Percentiles rank a stretch among this genome's conserved stretches.
These are phyloP conservation scores for Sesamia inferens DNA, from an alignment of 2,888 invertebrate species.

Conservation along the genomic window DNA sequence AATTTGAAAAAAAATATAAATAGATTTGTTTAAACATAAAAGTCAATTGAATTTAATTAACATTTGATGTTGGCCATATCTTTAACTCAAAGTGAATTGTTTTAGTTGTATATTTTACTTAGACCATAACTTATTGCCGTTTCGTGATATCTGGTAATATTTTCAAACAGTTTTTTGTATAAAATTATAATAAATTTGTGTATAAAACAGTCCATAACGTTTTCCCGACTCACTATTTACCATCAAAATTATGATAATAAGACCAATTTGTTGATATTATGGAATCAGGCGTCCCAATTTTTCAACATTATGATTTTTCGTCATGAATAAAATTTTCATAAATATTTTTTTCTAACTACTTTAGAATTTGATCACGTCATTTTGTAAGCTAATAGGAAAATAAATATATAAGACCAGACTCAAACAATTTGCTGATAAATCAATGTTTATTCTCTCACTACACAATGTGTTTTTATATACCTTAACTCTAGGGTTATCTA, in stretches of 20 bases:
- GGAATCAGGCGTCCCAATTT: constrained; percentile 13
- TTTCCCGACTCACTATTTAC: constrained; percentile 24
- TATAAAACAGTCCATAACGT: background rate
- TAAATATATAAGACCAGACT: constrained; percentile 3
- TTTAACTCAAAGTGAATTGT: too few species aligned
- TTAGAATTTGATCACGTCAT: constrained; percentile 14
- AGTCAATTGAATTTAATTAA: too few species aligned
- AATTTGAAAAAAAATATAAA: too few species aligned
- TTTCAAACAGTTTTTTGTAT: background rate
- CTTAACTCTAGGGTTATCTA: too few species aligned
- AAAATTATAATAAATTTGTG: constrained; percentile 3
- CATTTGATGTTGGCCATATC: too few species aligned
- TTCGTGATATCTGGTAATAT: constrained; percentile 1
- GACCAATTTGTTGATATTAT: constrained; percentile 36
- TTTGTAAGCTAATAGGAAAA: constrained; percentile 23
- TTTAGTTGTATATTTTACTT: too few species aligned
- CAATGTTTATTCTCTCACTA: too few species aligned
- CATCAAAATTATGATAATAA: constrained; percentile 39
- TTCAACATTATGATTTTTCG: constrained; percentile 3
- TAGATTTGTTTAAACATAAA: too few species aligned
- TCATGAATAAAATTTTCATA: constrained; percentile 43
- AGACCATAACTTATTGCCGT: background rate
- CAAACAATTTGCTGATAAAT: background rate
- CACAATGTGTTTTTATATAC: too few species aligned
- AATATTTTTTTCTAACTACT: constrained; percentile 11